phyloP scores from a whole-genome alignment of 2,113 vertebrate species.

The Hemiprocne comata region DNA sequence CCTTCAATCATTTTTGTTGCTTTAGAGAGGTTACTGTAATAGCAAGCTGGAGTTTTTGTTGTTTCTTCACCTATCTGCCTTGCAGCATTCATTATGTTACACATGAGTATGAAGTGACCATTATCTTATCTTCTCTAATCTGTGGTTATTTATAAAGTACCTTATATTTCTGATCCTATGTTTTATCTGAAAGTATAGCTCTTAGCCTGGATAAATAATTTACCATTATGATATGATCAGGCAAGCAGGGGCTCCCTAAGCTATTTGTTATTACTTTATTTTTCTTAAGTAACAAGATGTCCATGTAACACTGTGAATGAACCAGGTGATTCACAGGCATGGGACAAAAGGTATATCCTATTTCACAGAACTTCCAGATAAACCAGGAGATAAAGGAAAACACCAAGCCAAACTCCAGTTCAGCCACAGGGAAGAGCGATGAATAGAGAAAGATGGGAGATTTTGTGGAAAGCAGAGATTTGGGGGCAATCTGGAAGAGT shows the following conservation, averaged over 20 bases:
- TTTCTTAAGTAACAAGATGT: constrained; percentile 9
- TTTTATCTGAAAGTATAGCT: constrained; percentile 24
- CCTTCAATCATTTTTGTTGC: background rate
- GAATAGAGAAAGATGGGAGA: background rate
- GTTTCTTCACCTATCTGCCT: constrained; percentile 18
- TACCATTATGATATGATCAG: background rate
- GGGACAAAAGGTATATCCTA: background rate
- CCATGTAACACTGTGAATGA: background rate
- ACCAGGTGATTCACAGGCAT: background rate
- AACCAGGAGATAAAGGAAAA: background rate
- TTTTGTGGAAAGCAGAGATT: background rate
- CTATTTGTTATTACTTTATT: constrained; percentile 35
- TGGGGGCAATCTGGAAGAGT: background rate
- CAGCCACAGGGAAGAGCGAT: background rate
- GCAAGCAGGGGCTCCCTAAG: background rate
- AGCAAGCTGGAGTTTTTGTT: constrained; percentile 35
- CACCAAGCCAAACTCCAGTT: background rate
- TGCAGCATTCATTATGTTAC: background rate
- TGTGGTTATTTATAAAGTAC: constrained; percentile 22
- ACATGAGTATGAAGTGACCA: background rate
- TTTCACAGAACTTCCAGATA: background rate
- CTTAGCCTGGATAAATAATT: constrained; percentile 48
- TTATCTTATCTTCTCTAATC: constrained; percentile 41
- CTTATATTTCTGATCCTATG: constrained; percentile 4
- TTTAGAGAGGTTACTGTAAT: constrained; percentile 15